Percentiles rank a stretch among this genome's conserved stretches.
Evolutionary conservation across 2,888 invertebrate genomes (phyloP).

Genomic region (Pristionchus exspectatus): DNA sequence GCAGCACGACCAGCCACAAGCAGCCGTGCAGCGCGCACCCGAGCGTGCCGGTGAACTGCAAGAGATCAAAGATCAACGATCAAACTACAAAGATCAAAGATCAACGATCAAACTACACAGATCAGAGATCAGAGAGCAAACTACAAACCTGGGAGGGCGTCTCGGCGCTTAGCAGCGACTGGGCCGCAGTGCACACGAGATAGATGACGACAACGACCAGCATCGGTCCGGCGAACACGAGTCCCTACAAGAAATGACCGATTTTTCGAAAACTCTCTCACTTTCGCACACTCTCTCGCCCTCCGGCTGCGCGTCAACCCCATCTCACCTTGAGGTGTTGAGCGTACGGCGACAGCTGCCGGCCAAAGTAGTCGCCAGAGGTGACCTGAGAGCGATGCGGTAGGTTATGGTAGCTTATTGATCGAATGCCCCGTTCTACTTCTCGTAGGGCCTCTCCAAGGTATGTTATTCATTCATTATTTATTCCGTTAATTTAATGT

Average conservation of each 20-base stretch:
- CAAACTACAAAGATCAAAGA: neutral
- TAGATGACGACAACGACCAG: neutral
- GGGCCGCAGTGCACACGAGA: neutral
- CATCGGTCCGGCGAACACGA: neutral
- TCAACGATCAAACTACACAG: neutral
- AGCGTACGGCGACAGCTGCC: neutral
- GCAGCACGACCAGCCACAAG: neutral
- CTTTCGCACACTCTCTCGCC: neutral
- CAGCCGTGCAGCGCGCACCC: neutral
- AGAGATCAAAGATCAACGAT: slow-evolving; percentile 15
- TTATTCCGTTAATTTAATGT: too few relatives aligned
- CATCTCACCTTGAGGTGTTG: neutral
- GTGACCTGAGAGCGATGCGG: neutral
- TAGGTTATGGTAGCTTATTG: neutral
- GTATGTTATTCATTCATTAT: too few relatives aligned
- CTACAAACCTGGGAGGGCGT: neutral
- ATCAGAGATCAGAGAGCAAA: neutral
- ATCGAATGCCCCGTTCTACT: neutral
- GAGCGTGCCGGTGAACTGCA: neutral
- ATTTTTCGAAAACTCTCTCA: neutral
- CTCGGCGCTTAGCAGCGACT: neutral
- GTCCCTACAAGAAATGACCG: neutral
- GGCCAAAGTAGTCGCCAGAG: slow-evolving; percentile 11
- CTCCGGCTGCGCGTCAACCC: neutral
- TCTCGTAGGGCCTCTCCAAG: too few relatives aligned